Evolutionary conservation across 1,140 invertebrate genomes (phyloP).

Genomic region (Zophobas morio): DNA sequence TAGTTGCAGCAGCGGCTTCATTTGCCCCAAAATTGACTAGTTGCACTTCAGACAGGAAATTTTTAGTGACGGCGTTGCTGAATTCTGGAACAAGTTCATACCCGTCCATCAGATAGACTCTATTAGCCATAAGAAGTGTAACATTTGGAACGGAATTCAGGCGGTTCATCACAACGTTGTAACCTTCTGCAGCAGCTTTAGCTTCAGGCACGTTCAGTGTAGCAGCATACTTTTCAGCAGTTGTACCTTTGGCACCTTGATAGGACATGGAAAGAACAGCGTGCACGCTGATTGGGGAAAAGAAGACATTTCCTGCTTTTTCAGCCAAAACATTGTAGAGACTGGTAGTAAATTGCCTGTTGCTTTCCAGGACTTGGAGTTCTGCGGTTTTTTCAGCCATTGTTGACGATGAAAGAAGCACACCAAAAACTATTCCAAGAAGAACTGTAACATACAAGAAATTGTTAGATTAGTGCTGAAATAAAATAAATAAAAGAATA

Average conservation of each 20-base stretch:
- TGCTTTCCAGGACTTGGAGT: too few species aligned
- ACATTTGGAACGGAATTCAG: conserved; percentile 67
- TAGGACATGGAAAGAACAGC: conserved; percentile 54
- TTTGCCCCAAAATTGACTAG: too few species aligned
- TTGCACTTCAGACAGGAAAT: too few species aligned
- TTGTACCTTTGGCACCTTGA: too few species aligned
- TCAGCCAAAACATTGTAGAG: conserved; percentile 8
- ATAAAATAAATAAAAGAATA: not conserved
- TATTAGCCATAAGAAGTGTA: conserved; percentile 76
- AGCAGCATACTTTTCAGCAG: conserved; percentile 42
- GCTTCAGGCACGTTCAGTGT: conserved; percentile 53
- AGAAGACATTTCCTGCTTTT: conserved; percentile 60
- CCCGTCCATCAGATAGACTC: conserved; percentile 72
- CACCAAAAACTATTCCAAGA: conserved; percentile 10
- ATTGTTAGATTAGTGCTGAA: not conserved
- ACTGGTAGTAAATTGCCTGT: too few species aligned
- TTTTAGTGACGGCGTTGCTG: conserved; percentile 51
- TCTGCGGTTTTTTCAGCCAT: not conserved
- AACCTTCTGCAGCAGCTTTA: not conserved
- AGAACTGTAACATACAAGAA: conserved; percentile 30
- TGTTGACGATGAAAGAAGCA: conserved; percentile 15
- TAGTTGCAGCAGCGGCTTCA: conserved; percentile 67
- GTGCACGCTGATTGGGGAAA: conserved; percentile 69
- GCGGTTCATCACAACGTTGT: conserved; percentile 7
- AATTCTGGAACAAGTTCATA: conserved; percentile 70